Conservation (phyloP, 2,888 invertebrate species). For the Lingula anatina region DNA sequence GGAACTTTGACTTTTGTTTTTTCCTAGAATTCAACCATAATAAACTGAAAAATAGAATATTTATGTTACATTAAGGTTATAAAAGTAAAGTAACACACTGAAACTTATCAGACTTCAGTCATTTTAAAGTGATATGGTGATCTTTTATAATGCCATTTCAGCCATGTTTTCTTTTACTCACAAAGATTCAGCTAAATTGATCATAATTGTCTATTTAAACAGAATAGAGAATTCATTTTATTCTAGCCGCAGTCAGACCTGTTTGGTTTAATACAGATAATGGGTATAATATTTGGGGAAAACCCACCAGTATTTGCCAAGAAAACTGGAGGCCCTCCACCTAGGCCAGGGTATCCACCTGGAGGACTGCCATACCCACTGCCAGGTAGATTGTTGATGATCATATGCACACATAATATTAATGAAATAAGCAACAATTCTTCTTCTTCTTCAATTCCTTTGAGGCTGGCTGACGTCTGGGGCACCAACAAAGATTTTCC, state of each 20-base stretch:
- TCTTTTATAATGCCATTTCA: neutral
- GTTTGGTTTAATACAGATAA: conserved; percentile 74
- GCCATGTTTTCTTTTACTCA: no score
- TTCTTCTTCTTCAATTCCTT: no score
- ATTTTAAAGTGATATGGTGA: neutral
- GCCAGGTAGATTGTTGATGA: no score
- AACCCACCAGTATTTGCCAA: conserved; percentile 76
- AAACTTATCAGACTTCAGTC: neutral
- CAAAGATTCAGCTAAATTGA: no score
- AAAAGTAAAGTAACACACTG: neutral
- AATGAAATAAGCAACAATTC: no score
- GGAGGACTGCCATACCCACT: neutral
- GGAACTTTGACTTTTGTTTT: conserved; percentile 5
- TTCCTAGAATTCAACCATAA: neutral
- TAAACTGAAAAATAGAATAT: neutral
- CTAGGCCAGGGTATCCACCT: conserved; percentile 6
- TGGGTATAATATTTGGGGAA: conserved; percentile 91
- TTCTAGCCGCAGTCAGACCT: conserved; percentile 74
- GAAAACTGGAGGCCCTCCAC: conserved; percentile 7
- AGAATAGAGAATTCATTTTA: conserved; percentile 12
- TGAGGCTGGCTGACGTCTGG: no score
- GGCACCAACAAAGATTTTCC: no score
- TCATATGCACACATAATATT: no score
- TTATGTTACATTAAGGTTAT: neutral
- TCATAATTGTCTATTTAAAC: no score